phyloP scores from a whole-genome alignment of 2,888 invertebrate species.

The Chaitophorus viminalis region DNA sequence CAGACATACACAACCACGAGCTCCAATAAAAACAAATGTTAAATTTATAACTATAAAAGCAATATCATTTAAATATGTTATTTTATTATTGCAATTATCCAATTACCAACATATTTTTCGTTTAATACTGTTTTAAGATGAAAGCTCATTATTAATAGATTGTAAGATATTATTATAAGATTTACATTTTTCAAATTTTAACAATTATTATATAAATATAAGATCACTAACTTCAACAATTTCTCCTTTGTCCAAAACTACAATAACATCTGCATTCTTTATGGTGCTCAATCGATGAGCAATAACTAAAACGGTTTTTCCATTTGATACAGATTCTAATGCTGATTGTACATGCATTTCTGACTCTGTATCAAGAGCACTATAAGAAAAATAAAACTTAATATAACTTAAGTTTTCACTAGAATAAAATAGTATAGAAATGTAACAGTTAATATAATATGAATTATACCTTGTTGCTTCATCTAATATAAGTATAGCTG shows the following conservation, averaged over 20 bases:
- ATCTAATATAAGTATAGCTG: conserved; percentile 86
- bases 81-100: too few species aligned
- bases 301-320: conserved; percentile 92
- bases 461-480: conserved; percentile 87
- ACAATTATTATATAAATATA: not conserved
- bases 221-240: conserved; percentile 78
- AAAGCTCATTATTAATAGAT: not conserved
- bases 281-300: conserved; percentile 94
- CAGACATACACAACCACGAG: too few species aligned
- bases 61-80: too few species aligned
- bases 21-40: too few species aligned
- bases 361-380: conserved; percentile 92
- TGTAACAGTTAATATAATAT: conserved; percentile 15
- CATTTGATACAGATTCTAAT: conserved; percentile 82
- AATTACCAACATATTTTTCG: too few species aligned
- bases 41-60: too few species aligned
- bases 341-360: conserved; percentile 91
- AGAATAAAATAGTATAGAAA: not conserved
- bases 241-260: conserved; percentile 85
- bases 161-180: not conserved
- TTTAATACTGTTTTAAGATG: too few species aligned
- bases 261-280: conserved; percentile 89
- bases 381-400: conserved; percentile 67
- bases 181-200: not conserved
- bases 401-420: not conserved